phyloP scores from a whole-genome alignment of 2,797 vertebrate species.

The Coendou prehensilis region DNA sequence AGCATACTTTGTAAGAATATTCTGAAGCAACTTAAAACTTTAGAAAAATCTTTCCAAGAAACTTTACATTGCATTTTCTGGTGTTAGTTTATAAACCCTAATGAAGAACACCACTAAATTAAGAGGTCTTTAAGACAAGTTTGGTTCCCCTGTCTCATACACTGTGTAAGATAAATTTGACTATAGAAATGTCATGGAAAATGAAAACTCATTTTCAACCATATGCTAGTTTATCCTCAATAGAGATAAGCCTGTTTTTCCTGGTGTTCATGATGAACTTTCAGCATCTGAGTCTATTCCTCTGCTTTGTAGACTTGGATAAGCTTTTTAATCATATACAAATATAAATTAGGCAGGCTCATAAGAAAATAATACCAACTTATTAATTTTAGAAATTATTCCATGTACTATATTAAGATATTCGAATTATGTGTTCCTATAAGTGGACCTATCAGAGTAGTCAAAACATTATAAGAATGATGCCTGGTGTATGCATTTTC shows the following conservation, averaged over 20 bases:
- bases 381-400: conserved; percentile 46
- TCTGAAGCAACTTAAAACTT: conserved; percentile 45
- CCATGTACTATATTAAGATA: conserved; percentile 23
- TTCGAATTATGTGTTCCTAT: not conserved
- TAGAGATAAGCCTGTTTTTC: not conserved
- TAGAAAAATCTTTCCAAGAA: conserved; percentile 6
- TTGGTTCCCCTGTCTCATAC: not conserved
- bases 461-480: conserved; percentile 40
- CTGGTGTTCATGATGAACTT: conserved; percentile 4
- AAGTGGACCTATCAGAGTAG: not conserved
- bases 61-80: conserved; percentile 21
- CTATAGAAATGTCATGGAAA: not conserved
- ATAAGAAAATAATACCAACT: not conserved
- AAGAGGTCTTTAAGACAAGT: conserved; percentile 3
- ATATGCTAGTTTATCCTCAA: not conserved
- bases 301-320: not conserved
- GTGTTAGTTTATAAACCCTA: conserved; percentile 48
- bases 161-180: not conserved
- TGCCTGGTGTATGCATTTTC: not conserved
- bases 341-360: conserved; percentile 35
- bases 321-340: not conserved
- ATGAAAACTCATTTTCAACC: not conserved
- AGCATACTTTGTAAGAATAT: not conserved
- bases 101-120: conserved; percentile 21
- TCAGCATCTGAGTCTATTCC: not conserved